phyloP scores from a whole-genome alignment of 2,888 invertebrate species.

The Pelosia muscerda region DNA sequence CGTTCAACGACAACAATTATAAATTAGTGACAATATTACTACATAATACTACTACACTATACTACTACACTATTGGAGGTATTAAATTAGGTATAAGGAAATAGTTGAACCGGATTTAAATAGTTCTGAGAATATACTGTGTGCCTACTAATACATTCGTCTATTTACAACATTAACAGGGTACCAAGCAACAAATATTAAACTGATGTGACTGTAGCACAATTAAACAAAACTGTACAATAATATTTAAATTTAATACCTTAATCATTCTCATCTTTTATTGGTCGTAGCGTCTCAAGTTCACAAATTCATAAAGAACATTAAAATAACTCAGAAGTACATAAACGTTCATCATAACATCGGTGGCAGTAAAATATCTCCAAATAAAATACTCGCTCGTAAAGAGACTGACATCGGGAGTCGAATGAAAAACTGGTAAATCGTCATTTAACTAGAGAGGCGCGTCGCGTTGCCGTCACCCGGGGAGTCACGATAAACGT shows the following conservation, averaged over 20 bases:
- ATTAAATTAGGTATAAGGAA: too few species aligned
- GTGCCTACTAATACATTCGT: too few species aligned
- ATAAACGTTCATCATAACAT: conserved; percentile 83
- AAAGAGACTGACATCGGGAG: conserved; percentile 82
- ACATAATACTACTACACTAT: too few species aligned
- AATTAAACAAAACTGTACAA: conserved; percentile 41
- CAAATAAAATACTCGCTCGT: conserved; percentile 82
- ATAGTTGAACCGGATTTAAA: background rate
- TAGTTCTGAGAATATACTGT: background rate
- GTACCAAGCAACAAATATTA: background rate
- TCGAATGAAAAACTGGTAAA: conserved; percentile 81
- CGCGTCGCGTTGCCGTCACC: conserved; percentile 71
- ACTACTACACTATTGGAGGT: too few species aligned
- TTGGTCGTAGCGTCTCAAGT: conserved; percentile 67
- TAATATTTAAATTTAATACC: conserved; percentile 63
- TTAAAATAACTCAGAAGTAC: conserved; percentile 75
- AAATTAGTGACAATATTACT: too few species aligned
- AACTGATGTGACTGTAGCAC: conserved; percentile 3
- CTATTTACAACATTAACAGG: too few species aligned
- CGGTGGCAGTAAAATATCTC: conserved; percentile 81
- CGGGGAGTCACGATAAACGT: conserved; percentile 84
- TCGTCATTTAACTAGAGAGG: conserved; percentile 78
- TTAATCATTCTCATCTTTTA: conserved; percentile 72
- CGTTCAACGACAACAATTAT: background rate
- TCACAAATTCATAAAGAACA: conserved; percentile 73